A percentile compares a stretch with the other conserved stretches of the same genome.
Evolutionary conservation across 2,797 vertebrate species (phyloP).

Genomic region (Dipus sagitta): DNA sequence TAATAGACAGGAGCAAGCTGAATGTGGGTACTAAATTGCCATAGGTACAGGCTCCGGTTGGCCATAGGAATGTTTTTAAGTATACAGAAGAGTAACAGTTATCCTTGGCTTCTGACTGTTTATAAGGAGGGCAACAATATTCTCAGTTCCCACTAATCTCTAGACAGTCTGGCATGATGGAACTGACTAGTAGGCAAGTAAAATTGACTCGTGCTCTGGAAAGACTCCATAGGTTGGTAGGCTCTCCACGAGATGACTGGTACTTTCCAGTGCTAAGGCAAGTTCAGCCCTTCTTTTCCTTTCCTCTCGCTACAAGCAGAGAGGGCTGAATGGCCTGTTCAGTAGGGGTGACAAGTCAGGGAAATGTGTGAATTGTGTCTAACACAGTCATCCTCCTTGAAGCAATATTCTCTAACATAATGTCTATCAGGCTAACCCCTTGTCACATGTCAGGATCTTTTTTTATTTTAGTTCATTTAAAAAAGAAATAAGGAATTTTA

Average conservation of each 20-base stretch:
- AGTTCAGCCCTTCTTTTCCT: slow-evolving; percentile 35
- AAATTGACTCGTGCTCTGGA: slow-evolving; percentile 73
- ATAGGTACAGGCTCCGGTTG: slow-evolving; percentile 70
- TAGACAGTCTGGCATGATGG: slow-evolving; percentile 71
- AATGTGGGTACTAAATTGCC: slow-evolving; percentile 75
- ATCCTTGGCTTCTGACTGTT: slow-evolving; percentile 77
- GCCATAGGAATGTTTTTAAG: slow-evolving; percentile 77
- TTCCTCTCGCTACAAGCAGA: slow-evolving; percentile 18
- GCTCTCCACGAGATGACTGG: slow-evolving; percentile 54
- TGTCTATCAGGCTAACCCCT: slow-evolving; percentile 74
- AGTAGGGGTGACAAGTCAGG: slow-evolving; percentile 78
- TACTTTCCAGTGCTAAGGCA: slow-evolving; percentile 65
- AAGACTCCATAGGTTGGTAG: slow-evolving; percentile 78
- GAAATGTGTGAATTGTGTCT: slow-evolving; percentile 83
- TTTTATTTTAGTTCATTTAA: slow-evolving; percentile 78
- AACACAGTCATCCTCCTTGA: slow-evolving; percentile 78
- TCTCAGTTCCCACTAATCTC: slow-evolving; percentile 73
- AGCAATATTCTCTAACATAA: slow-evolving; percentile 71
- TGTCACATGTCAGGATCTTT: slow-evolving; percentile 74
- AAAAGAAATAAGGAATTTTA: slow-evolving; percentile 60
- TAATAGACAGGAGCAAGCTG: slow-evolving; percentile 77
- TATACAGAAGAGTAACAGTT: slow-evolving; percentile 78
- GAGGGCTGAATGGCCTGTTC: slow-evolving; percentile 77
- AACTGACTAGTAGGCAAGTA: slow-evolving; percentile 74
- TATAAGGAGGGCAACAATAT: slow-evolving; percentile 73